Evolutionary conservation across 1,140 invertebrate genomes (phyloP), one percentile per base, ranked within the genome.

Genomic region (Laupala kohalensis): DNA sequence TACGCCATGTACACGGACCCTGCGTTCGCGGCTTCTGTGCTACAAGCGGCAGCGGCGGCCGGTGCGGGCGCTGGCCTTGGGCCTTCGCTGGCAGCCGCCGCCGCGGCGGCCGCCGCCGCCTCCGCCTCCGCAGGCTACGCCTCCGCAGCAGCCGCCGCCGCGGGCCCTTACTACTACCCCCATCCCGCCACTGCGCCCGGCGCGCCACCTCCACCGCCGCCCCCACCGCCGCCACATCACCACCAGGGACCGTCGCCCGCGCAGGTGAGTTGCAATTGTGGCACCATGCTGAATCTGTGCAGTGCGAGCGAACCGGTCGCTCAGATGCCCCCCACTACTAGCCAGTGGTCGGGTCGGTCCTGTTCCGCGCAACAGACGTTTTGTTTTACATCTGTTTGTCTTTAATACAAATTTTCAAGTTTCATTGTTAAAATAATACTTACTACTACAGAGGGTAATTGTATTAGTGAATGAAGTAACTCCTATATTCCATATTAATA

Each of bases 1-100:
- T 96, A 97, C 79, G 91, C 92, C 0, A 92, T 97, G 27, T 97
- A 96, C 82, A 89, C 92, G 3, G 95, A 98, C 77, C 95, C 95
- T 5, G 87, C 92, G 1, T 87, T 98, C 73, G 94, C 95, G 0
- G 94, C 94, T 0, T 92, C 92, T n/a, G 84, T 97, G 6, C 83
- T 96, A 0, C 93, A 95, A 76, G 94, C 94, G 0, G 93, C 94
- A 0, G 90, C 91, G n/a, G 85, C 86, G 19, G 79, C 86, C 62
- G 85, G 86, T 6, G 85, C 86, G 19, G 79, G 87, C 63, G 85
- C 86, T 9, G 86, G 85, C 0, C 78, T 81, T 3, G 69, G 83
- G 12, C 81, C 84, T 80, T 71, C 75, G 83, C 78, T 73, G 84
- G 77, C 78, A 82, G 78, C 76, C 76, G 73, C 76, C 83, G 0